Evolutionary conservation across 2,797 vertebrate species (phyloP).

Genomic region (Rhynchonycteris naso): DNA sequence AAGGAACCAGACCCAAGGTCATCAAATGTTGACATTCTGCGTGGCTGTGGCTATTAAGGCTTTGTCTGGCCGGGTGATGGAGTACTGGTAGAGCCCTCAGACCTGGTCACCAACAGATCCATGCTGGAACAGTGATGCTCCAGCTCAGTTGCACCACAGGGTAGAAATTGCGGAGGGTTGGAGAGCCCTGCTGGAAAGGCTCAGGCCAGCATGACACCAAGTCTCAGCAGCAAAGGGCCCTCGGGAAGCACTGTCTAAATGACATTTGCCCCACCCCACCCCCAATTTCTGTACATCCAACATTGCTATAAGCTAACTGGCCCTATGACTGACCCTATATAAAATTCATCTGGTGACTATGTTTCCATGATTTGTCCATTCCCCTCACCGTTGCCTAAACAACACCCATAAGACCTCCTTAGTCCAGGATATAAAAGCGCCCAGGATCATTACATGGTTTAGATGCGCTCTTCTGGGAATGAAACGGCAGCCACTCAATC

Average conservation of each 20-base stretch:
- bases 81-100: background rate
- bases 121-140: fast-evolving
- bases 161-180: fast-evolving
- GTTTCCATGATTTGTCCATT: too few species aligned
- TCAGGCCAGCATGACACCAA: background rate
- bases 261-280: too few species aligned
- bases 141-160: fast-evolving
- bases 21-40: fast-evolving
- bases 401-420: background rate
- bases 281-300: background rate
- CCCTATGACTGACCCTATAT: background rate
- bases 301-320: background rate
- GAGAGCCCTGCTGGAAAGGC: background rate
- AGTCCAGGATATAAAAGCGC: background rate
- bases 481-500: fast-evolving
- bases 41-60: background rate
- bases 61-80: background rate
- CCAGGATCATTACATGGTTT: background rate
- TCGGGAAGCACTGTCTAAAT: background rate
- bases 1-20: background rate
- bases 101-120: background rate
- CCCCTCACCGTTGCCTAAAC: background rate
- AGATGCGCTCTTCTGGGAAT: background rate
- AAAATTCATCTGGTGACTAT: background rate
- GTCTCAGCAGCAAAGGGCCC: background rate